Evolutionary conservation across 2,888 invertebrate genomes (phyloP), one percentile per base, ranked within the genome.

Genomic region (Horisme vitalbata): DNA sequence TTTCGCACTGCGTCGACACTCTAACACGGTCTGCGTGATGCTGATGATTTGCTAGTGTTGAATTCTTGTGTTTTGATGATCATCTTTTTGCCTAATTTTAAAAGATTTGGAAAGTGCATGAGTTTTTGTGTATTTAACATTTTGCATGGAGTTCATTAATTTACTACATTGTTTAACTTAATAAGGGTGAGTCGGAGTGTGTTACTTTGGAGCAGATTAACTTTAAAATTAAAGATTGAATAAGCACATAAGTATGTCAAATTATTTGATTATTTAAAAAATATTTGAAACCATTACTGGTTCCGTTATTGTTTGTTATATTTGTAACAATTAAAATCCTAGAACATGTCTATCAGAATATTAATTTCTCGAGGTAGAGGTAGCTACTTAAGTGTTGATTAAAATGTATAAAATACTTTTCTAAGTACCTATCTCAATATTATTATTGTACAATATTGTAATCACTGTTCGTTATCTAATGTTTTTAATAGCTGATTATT

Each of bases 1-100:
- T 69, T 92, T 94, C 69, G 93, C 93, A 48, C 90, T 94, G 36
- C 90, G 94, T 51, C 91, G 94, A 61, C 93, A 94, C 83, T 83
- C 91, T 75, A 91, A 87, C 68, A 89, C 92, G 92, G 94, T 95
- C 92, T 92, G 93, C 89, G 69, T 59, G 65, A 64, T 64, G 65
- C 72, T 68, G 64, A 64, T 63, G 64, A 73, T 61, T 65, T 68
- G 69, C 63, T 60, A 66, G 71, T 75, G 72, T 77, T 72, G 64
- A 66, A 64, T 68, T 69, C 68, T 73, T 71, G 69, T 63, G 65
- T 68, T 63, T 43, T 51, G 65, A 46, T 54, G 45, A 52, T 47
- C 27, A 36, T 12, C 28, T 41, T 45, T 49, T 45, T 37, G 49
- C 31, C 45, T 44, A 50, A 37, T 49, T 52, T 50, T 53, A 43